Evolutionary conservation across 2,888 invertebrate genomes (phyloP).

Genomic region (Drosophila algonquin): DNA sequence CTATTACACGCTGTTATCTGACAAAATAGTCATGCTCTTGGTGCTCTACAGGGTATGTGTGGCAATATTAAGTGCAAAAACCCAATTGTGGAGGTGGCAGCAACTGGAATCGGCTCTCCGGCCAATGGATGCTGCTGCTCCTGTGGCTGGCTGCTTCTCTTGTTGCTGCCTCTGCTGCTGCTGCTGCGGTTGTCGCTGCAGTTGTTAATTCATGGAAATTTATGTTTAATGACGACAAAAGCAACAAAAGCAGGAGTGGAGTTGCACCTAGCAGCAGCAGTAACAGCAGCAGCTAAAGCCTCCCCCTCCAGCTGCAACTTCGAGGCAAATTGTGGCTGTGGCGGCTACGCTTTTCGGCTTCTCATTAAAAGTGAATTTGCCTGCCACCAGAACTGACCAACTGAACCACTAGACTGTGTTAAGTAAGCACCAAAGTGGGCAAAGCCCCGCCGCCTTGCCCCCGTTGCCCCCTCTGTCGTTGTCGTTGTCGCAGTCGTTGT

Average conservation of each 20-base stretch:
- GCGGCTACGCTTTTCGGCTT: slow-evolving; percentile 46
- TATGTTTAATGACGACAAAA: slow-evolving; percentile 50
- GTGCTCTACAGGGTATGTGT: not conserved
- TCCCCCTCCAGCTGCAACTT: not conserved
- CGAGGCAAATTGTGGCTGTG: slow-evolving; percentile 28
- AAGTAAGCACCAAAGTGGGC: slow-evolving; percentile 13
- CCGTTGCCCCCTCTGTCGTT: too few relatives aligned
- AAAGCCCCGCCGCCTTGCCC: not conserved
- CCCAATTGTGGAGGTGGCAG: not conserved
- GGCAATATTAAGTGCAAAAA: not conserved
- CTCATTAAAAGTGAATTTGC: slow-evolving; percentile 58
- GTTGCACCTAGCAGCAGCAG: slow-evolving; percentile 7
- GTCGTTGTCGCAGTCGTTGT: not conserved
- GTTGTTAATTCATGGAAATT: slow-evolving; percentile 56
- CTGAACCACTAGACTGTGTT: slow-evolving; percentile 28
- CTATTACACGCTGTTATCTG: too few relatives aligned
- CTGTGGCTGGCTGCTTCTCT: not conserved
- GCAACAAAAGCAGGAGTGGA: slow-evolving; percentile 3
- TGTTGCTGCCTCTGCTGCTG: not conserved
- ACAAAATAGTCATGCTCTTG: not conserved
- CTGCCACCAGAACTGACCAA: slow-evolving; percentile 25
- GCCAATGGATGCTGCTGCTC: not conserved
- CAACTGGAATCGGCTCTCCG: slow-evolving; percentile 2
- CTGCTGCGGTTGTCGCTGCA: not conserved
- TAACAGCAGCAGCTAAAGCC: not conserved